phyloP scores from a whole-genome alignment of 2,888 invertebrate genomes.

The Hybos culiciformis region DNA sequence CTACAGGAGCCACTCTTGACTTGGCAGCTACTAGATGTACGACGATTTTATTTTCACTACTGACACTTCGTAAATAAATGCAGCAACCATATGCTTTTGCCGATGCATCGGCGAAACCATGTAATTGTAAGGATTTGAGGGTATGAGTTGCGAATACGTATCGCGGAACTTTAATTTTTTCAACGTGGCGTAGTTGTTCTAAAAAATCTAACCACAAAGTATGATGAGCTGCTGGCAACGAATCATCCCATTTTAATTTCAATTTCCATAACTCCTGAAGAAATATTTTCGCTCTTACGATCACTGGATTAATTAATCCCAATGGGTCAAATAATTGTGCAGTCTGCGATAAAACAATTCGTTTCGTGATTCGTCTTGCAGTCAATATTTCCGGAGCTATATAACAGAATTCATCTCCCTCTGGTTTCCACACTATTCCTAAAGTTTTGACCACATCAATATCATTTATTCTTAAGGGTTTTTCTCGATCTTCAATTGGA shows the following conservation, averaged over 20 bases:
- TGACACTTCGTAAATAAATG: conserved; percentile 5
- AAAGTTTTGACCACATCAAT: conserved; percentile 8
- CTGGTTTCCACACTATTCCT: conserved; percentile 9
- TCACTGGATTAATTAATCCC: conserved; percentile 13
- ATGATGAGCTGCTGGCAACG: background rate
- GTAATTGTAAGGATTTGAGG: too few relatives aligned
- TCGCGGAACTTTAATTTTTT: too few relatives aligned
- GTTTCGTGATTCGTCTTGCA: conserved; percentile 7
- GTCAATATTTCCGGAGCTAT: too few relatives aligned
- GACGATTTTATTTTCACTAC: background rate
- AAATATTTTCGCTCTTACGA: conserved; percentile 10
- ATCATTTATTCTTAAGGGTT: background rate
- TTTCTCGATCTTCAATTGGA: background rate
- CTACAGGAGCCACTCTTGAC: conserved; percentile 7
- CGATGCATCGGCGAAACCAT: conserved; percentile 12
- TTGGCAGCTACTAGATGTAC: conserved; percentile 2
- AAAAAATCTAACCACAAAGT: background rate
- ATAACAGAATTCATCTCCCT: conserved; percentile 4
- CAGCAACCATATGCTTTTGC: conserved; percentile 12
- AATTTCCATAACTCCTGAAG: conserved; percentile 10
- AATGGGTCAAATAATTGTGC: conserved; percentile 12
- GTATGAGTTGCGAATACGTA: too few relatives aligned
- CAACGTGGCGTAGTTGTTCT: too few relatives aligned
- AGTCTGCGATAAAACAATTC: conserved; percentile 7
- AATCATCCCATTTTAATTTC: conserved; percentile 9